Conservation (phyloP, 2,888 invertebrate genomes). For the Sinotaia quadrata region DNA sequence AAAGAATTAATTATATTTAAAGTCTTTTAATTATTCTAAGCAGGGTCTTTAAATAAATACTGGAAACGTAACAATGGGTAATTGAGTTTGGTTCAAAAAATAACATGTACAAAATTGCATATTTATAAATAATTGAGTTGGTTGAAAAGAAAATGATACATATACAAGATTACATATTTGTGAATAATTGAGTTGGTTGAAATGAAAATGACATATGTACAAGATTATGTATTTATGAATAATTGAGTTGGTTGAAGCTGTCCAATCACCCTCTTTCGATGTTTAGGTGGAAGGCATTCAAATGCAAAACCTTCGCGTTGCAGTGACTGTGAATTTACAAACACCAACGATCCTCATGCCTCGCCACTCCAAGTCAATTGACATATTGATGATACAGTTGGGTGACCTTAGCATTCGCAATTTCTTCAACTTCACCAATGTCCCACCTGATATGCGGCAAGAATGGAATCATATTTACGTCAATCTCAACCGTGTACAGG, state of each 20-base stretch:
- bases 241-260: too few species aligned
- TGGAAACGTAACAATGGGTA: too few species aligned
- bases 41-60: too few species aligned
- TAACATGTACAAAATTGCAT: too few species aligned
- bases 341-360: constrained; percentile 84
- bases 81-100: too few species aligned
- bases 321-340: constrained; percentile 80
- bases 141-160: too few species aligned
- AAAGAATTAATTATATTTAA: too few species aligned
- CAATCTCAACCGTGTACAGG: constrained; percentile 78
- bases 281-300: constrained; percentile 62
- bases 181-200: too few species aligned
- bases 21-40: too few species aligned
- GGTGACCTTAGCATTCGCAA: constrained; percentile 86
- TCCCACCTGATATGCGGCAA: constrained; percentile 53
- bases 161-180: too few species aligned
- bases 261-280: background rate
- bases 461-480: constrained; percentile 68
- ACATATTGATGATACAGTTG: constrained; percentile 82
- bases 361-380: constrained; percentile 85
- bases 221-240: background rate
- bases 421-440: constrained; percentile 79
- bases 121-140: too few species aligned
- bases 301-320: constrained; percentile 72
- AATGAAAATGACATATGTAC: background rate